Base-by-base conservation (phyloP, 1,140 invertebrate genomes). In the Pemphigus obesinymphae region DNA sequence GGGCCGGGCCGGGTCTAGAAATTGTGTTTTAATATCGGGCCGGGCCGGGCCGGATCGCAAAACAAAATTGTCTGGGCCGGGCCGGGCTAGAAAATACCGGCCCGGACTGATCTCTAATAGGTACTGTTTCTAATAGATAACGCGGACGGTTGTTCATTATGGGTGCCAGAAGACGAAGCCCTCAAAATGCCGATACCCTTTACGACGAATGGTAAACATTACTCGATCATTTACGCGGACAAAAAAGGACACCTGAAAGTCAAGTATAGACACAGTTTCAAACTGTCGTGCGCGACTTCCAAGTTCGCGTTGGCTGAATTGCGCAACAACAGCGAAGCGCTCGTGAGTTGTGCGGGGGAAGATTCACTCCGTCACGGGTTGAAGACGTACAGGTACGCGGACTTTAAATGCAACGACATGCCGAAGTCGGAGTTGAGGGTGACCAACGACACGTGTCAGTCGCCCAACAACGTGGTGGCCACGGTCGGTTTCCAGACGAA, bases 101-200 rank as follows among this genome's bases (percentile, higher is more conserved):
- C n/a, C n/a, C n/a, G n/a, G n/a, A n/a, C n/a, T n/a, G n/a, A n/a
- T n/a, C n/a, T n/a, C n/a, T n/a, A n/a, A n/a, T n/a, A n/a, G n/a
- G n/a, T n/a, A n/a, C n/a, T n/a, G n/a, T n/a, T n/a, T n/a, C 23
- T 20, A 63, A n/a, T 5, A 6, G 17, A 23, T 23, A 40, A 68
- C 34, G 2, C 10, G 11, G 23, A 34, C 8, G 26, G 45, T 29
- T 80, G 76, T 45, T 40, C 40, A 0, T 23, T 63, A 6, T 43
- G 7, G 15, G 53, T 40, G 37, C 0, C n/a, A 15, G 37, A 61
- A 17, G 10, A 55, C 6, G 11, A 29, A 13, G 3, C 13, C 7
- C 3, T n/a, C 6, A 80, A 73, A 73, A 73, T 80, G 76, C 76
- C 76, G 7, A 43, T 80, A 10, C 34, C 76, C 4, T 80, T 63